Base-by-base conservation (phyloP, 2,888 invertebrate genomes). In the Allygus modestus region DNA sequence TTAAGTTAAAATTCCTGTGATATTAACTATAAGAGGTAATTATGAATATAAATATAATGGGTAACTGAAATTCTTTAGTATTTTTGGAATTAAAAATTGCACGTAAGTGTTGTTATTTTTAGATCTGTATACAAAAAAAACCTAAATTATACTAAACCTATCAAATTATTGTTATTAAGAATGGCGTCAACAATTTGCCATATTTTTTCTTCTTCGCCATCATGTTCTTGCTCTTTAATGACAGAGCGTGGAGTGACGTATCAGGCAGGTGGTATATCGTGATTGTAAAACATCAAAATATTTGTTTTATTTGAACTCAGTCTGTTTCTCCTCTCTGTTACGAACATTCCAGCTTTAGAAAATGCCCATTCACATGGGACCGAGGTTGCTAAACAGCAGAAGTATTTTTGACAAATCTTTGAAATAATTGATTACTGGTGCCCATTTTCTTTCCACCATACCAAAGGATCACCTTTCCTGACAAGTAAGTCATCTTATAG, bases 311-410 rank as follows among this genome's bases (percentile, higher is more conserved):
- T 83, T 71, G 87, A 69, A 51, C 77, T 84, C 28, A 89, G 84
- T 69, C 87, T 83, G 85, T 86, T 88, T 87, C 87, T 65, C 82
- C 87, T 85, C 23, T 88, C 87, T 43, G 85, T 86, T 4, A 87
- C 54, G n/a, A 87, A 85, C 28, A 87, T 85, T 26, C 87, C 88
- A 5, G 87, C 85, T 84, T 88, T 88, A 15, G 88, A 88, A 82
- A 88, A 88, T 61, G 88, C 84, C 73, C 88, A 86, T 82, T 88
- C 89, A 61, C 87, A 87, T 1, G 88, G 88, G 17, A 88, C 88
- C 5, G 88, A 89, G 26, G 88, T 88, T 4, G 88, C 88, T 65
- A 87, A 65, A 41, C 86, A 84, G 61, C 87, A 87, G 77, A 87
- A 87, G 65, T 86, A 75, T 81, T 85, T 85, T 84, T 85, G 86